Evolutionary conservation across 2,888 invertebrate genomes (phyloP).

Genomic region (Clitarchus hookeri): DNA sequence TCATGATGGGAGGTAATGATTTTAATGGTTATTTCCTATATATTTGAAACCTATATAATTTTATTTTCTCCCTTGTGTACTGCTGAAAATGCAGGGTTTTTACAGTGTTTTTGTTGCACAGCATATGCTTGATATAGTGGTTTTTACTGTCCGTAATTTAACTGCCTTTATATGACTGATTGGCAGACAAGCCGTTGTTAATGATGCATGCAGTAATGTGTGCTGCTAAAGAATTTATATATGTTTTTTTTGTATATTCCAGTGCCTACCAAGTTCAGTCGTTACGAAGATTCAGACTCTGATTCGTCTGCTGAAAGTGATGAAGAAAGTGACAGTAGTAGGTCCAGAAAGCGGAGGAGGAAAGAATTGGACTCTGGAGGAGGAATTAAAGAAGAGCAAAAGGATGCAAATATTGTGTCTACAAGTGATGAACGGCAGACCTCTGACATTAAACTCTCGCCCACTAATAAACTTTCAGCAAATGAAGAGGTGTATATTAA

Average conservation of each 20-base stretch:
- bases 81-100: too few relatives aligned
- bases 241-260: slow-evolving; percentile 32
- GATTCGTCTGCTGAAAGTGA: slow-evolving; percentile 53
- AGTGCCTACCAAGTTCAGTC: slow-evolving; percentile 57
- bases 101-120: too few relatives aligned
- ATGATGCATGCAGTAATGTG: not conserved
- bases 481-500: slow-evolving; percentile 29
- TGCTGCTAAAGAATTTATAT: not conserved
- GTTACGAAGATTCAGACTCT: slow-evolving; percentile 55
- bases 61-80: too few relatives aligned
- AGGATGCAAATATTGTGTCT: not conserved
- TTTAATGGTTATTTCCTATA: too few relatives aligned
- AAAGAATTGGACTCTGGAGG: not conserved
- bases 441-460: not conserved
- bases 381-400: not conserved
- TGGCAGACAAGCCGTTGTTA: not conserved
- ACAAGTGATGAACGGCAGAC: not conserved
- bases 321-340: slow-evolving; percentile 36
- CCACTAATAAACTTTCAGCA: not conserved
- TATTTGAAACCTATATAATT: too few relatives aligned
- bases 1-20: too few relatives aligned
- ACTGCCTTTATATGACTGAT: too few relatives aligned
- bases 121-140: too few relatives aligned
- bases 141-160: too few relatives aligned
- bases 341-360: not conserved